Percentiles rank a stretch among this genome's conserved stretches.
These are phyloP conservation scores for Dissostichus mawsoni DNA, from an alignment of 2,113 vertebrate genomes.

Conservation along the genomic window DNA sequence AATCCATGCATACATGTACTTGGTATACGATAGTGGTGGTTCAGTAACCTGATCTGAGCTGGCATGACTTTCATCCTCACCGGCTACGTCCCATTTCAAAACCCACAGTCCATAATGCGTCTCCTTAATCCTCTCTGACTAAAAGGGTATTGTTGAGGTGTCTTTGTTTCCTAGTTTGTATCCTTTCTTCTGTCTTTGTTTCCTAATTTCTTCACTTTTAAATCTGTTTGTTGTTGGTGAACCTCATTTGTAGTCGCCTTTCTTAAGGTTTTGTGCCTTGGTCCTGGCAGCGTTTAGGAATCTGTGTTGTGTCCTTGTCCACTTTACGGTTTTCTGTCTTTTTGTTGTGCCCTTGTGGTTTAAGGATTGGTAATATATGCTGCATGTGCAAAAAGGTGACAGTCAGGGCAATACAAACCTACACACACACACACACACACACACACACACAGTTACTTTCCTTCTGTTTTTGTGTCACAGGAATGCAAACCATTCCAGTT, in stretches of 20 bases:
- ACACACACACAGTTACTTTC: slow-evolving; percentile 21
- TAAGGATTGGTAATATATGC: neutral
- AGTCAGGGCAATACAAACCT: neutral
- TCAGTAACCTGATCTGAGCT: slow-evolving; percentile 49
- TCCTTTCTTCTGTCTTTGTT: neutral
- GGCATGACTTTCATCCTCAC: slow-evolving; percentile 19
- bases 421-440: slow-evolving; percentile 18
- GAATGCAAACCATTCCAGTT: slow-evolving; percentile 63
- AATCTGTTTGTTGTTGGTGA: neutral
- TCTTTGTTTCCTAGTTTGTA: neutral
- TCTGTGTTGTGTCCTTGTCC: neutral
- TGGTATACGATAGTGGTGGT: neutral
- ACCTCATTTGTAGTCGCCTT: neutral
- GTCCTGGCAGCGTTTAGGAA: too few species aligned
- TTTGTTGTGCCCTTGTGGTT: neutral
- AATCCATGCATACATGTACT: slow-evolving; percentile 7
- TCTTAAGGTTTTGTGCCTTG: too few species aligned
- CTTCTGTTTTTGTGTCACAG: slow-evolving; percentile 54
- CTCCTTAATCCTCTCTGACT: neutral
- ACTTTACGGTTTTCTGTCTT: too few species aligned
- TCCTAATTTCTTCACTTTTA: neutral
- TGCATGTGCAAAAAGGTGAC: neutral
- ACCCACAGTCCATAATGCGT: neutral
- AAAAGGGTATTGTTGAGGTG: too few species aligned
- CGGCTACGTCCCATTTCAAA: slow-evolving; percentile 7